Evolutionary conservation across 2,888 invertebrate species (phyloP), one percentile per base, ranked within the genome.

Genomic region (Sinotaia quadrata): DNA sequence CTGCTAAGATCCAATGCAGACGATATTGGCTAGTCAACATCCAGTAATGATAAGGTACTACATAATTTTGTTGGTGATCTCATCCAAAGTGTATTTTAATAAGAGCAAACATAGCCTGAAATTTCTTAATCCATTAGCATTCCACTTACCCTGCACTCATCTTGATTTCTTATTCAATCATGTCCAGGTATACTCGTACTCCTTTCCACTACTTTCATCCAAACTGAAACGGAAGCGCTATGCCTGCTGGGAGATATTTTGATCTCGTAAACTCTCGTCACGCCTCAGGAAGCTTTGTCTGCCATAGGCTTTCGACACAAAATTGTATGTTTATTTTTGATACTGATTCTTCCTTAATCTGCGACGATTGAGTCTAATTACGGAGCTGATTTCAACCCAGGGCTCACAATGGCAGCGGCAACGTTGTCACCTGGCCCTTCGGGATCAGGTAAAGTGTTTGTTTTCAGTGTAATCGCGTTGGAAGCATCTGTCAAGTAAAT

Each of bases 371-470:
- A 65, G 41, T 56, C 65, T 56, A 65, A 37, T 27, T 65, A 65
- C 65, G 65, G 65, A 27, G 65, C 56, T 56, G 65, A 65, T 54
- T 36, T 65, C 10, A 65, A 56, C 56, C 65, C 65, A 44, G 65
- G 65, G 56, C 54, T 65, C 36, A 18, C 44, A 52, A 75, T 75
- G 74, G 79, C 83, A 57, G 74, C 81, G 56, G 75, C 80, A 21
- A 81, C 83, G 33, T 71, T 84, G 60, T 83, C 82, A 24, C 82
- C 83, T 18, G 83, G 82, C 62, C 82, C 81, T 44, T 82, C 82
- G 59, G 83, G 83, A 65, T 79, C 80, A 75, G 82, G 79, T 79
- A 74, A 67, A 33, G 37, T 56, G 18, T 2, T 24, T 7, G 24
- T 29, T 29, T 65, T 36, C 65, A 65, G 65, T 54, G 31, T 56